Evolutionary conservation across 2,888 invertebrate species (phyloP), one percentile per base, ranked within the genome.

Genomic region (Trichopria drosophilae): DNA sequence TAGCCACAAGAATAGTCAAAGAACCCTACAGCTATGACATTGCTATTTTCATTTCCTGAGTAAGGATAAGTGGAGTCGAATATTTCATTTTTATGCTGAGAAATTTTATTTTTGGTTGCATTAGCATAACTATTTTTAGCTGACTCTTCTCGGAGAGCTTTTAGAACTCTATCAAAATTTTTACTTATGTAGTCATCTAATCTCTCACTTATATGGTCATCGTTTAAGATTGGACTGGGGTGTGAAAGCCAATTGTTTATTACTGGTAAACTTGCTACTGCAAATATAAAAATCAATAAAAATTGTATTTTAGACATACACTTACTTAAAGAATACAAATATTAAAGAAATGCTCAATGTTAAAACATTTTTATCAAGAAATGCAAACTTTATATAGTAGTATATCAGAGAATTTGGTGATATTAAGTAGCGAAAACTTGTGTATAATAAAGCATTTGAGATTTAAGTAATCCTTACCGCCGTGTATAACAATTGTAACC

Each of bases 121-220:
- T 45, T 45, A 45, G 45, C 45, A 29, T 45, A 45, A 45, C 45
- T 42, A 47, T 31, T 37, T 47, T 47, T 40, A 47, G 40, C 40
- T 40, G 47, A 47, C 47, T 47, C 32, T 40, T 47, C 47, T 47
- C 40, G 39, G 47, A 47, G 47, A 47, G 47, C 40, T 47, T 40
- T 47, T 47, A 47, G 16, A 40, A 47, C 40, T 40, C 40, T 47
- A 47, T 47, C 47, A 47, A 47, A 47, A 47, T 47, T 47, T 47
- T 34, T 47, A 40, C 47, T 47, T 47, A 47, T 47, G 40, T 47
- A 47, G 40, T 47, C 40, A 47, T 47, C 47, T 47, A 47, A 47
- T 47, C 40, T 47, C 47, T 47, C 40, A 47, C 47, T 40, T 47
- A 47, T 47, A 47, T 47, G 40, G 40, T 47, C 47, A 18, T 47